These are phyloP conservation scores for Microtus richardsoni DNA, from an alignment of 2,113 vertebrate species.

Conservation along the genomic window DNA sequence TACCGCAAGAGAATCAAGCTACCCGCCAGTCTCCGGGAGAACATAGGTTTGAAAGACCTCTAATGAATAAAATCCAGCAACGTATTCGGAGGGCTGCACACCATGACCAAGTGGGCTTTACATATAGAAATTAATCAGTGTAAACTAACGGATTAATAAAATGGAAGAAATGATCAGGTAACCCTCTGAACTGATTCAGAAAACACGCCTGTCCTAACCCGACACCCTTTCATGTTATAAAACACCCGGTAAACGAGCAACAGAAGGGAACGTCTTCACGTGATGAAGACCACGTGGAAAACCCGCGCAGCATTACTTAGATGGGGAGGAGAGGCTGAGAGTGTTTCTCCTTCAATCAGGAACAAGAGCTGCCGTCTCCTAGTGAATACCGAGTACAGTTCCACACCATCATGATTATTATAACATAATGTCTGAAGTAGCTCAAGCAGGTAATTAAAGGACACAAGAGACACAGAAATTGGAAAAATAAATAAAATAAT, in stretches of 20 bases:
- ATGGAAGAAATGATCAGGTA: not conserved
- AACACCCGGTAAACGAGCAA: not conserved
- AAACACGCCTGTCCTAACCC: conserved; percentile 13
- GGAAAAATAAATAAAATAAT: conserved; percentile 27
- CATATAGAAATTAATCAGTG: not conserved
- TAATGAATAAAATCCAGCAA: not conserved
- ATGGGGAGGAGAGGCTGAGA: not conserved
- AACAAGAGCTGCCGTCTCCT: not conserved
- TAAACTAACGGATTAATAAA: conserved; percentile 5
- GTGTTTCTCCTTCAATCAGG: not conserved
- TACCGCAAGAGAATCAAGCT: not conserved
- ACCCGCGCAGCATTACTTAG: not conserved
- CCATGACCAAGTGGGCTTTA: not conserved
- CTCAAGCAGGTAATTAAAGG: not conserved
- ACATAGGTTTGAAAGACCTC: not conserved
- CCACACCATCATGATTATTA: not conserved
- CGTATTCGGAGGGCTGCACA: not conserved
- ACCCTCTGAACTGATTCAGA: conserved; percentile 1
- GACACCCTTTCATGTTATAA: not conserved
- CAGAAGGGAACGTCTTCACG: not conserved
- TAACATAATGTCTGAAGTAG: not conserved
- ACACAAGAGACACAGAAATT: not conserved
- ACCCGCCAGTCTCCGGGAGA: not conserved
- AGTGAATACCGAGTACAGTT: not conserved
- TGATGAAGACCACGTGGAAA: not conserved